phyloP scores from a whole-genome alignment of 2,113 vertebrate genomes.

The Echinops telfairi region DNA sequence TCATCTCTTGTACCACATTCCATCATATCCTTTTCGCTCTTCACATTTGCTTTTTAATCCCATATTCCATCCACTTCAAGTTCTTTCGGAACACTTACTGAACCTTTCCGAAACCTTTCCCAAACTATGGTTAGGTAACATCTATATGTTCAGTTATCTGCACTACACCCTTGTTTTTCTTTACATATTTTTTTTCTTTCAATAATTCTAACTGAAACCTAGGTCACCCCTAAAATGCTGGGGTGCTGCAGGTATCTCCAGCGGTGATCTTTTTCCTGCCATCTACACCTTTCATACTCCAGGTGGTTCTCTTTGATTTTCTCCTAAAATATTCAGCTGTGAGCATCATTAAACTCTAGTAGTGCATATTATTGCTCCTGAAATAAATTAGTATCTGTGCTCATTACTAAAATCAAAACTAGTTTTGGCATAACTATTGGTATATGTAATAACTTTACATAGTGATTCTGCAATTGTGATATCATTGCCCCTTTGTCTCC shows the following conservation, averaged over 20 bases:
- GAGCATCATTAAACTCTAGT: background rate
- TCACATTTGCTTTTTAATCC: background rate
- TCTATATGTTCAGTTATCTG: background rate
- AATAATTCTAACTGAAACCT: background rate
- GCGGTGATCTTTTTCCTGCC: background rate
- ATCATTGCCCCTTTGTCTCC: background rate
- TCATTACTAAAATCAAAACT: background rate
- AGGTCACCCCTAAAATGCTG: background rate
- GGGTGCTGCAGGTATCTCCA: background rate
- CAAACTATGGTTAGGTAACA: background rate
- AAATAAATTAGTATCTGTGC: background rate
- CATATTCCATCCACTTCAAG: background rate
- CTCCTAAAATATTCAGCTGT: background rate
- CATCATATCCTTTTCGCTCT: background rate
- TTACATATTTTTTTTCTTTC: too few species aligned
- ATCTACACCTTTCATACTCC: background rate
- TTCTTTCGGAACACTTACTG: background rate
- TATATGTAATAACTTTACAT: background rate
- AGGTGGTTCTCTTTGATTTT: background rate
- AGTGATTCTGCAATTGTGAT: background rate
- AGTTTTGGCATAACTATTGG: background rate
- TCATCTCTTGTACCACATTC: background rate
- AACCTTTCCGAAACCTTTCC: background rate
- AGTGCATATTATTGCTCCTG: background rate
- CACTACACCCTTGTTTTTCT: background rate